These are phyloP conservation scores for Lordiphosa clarofinis DNA, from an alignment of 1,140 invertebrate species.

Conservation along the genomic window DNA sequence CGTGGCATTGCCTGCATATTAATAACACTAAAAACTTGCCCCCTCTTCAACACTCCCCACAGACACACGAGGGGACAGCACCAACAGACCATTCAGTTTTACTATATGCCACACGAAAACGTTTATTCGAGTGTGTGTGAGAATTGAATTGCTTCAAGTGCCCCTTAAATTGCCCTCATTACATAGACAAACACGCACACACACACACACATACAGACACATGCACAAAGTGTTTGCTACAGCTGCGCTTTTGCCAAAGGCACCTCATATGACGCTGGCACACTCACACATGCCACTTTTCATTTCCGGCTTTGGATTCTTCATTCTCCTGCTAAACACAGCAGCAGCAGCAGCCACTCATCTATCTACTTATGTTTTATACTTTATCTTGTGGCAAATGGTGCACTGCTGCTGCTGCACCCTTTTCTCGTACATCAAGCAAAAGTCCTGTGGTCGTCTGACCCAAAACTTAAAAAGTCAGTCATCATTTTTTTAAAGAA, in stretches of 20 bases:
- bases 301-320: conserved; percentile 64
- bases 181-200: conserved; percentile 63
- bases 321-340: conserved; percentile 36
- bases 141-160: conserved; percentile 75
- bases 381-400: conserved; percentile 52
- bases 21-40: conserved; percentile 71
- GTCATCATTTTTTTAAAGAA: too few relatives aligned
- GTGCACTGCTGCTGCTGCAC: conserved; percentile 17
- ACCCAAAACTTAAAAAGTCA: too few relatives aligned
- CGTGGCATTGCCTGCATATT: conserved; percentile 67
- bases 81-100: conserved; percentile 13
- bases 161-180: conserved; percentile 72
- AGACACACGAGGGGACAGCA: conserved; percentile 13
- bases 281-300: conserved; percentile 50
- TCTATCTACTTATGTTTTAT: conserved; percentile 69
- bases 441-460: too few relatives aligned
- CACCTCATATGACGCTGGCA: conserved; percentile 4
- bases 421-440: conserved; percentile 1
- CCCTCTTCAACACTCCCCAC: not conserved
- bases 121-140: conserved; percentile 39
- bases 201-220: conserved; percentile 37
- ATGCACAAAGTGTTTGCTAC: conserved; percentile 60
- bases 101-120: conserved; percentile 13
- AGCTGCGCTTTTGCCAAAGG: conserved; percentile 67
- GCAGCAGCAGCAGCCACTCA: conserved; percentile 50